A percentile compares a stretch with the other conserved stretches of the same genome.
phyloP scores from a whole-genome alignment of 2,888 invertebrate species.

The Choristoneura rosaceana region DNA sequence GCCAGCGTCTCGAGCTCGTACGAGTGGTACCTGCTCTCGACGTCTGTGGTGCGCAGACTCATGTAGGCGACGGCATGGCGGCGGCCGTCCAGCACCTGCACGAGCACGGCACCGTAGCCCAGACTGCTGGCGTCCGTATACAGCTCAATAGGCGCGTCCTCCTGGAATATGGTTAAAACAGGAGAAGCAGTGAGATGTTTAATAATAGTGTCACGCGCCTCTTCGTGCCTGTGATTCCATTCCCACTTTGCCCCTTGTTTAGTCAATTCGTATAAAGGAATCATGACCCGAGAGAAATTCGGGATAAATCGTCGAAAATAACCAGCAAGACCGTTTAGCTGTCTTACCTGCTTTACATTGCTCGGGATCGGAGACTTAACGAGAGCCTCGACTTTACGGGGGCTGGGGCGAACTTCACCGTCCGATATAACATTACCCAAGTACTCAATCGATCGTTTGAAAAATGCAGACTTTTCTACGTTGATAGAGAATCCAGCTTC shows the following conservation, averaged over 20 bases:
- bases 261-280: constrained; percentile 30
- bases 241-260: background rate
- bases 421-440: constrained; percentile 5
- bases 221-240: constrained; percentile 2
- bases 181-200: background rate
- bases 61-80: constrained; percentile 1
- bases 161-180: background rate
- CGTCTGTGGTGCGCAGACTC: constrained; percentile 16
- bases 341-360: background rate
- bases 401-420: background rate
- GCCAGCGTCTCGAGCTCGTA: constrained; percentile 41
- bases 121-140: background rate
- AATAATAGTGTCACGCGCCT: background rate
- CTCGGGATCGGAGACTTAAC: background rate
- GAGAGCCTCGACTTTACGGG: background rate
- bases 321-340: background rate
- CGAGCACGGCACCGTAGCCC: background rate
- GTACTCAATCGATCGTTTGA: constrained; percentile 1
- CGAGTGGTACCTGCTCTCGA: constrained; percentile 31
- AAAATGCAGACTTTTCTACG: background rate
- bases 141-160: background rate
- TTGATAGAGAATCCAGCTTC: background rate
- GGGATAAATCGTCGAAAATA: constrained; percentile 1
- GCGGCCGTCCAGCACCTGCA: background rate
- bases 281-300: background rate